Evolutionary conservation across 1,140 invertebrate species (phyloP).

Genomic region (Drosophila mayri): DNA sequence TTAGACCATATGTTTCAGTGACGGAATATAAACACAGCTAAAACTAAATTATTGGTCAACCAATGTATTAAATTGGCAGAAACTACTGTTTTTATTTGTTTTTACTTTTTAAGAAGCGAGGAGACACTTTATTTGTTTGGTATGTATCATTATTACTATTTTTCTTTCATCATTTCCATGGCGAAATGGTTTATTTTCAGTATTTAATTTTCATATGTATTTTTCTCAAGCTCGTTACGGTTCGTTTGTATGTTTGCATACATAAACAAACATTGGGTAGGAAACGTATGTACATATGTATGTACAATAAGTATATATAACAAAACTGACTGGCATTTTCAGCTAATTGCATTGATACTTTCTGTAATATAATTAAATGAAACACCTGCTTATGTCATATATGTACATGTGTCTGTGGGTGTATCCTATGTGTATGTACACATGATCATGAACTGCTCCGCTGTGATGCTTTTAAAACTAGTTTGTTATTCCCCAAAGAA

Average conservation of each 20-base stretch:
- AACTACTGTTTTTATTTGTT: background rate
- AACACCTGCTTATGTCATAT: conserved; percentile 1
- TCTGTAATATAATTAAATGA: conserved; percentile 10
- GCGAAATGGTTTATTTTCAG: background rate
- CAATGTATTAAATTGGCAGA: conserved; percentile 13
- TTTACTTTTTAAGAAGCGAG: conserved; percentile 10
- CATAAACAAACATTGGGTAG: conserved; percentile 32
- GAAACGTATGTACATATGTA: background rate
- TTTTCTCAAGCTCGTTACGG: conserved; percentile 3
- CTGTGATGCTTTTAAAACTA: conserved; percentile 6
- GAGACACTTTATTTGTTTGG: conserved; percentile 21
- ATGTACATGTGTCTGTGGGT: background rate
- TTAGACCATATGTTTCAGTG: conserved; percentile 30
- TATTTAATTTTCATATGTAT: conserved; percentile 38
- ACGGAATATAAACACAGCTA: conserved; percentile 26
- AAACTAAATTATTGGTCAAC: conserved; percentile 5
- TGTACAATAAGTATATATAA: background rate
- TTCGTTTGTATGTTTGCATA: conserved; percentile 7
- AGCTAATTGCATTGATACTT: background rate
- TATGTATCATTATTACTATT: conserved; percentile 4
- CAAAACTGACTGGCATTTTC: conserved; percentile 12
- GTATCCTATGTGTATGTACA: background rate
- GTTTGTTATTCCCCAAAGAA: background rate
- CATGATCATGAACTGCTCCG: background rate
- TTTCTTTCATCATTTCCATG: background rate